Percentiles rank a stretch among this genome's conserved stretches.
These are phyloP conservation scores for Australoheros scitulus DNA, from an alignment of 2,113 vertebrate species.

Conservation along the genomic window DNA sequence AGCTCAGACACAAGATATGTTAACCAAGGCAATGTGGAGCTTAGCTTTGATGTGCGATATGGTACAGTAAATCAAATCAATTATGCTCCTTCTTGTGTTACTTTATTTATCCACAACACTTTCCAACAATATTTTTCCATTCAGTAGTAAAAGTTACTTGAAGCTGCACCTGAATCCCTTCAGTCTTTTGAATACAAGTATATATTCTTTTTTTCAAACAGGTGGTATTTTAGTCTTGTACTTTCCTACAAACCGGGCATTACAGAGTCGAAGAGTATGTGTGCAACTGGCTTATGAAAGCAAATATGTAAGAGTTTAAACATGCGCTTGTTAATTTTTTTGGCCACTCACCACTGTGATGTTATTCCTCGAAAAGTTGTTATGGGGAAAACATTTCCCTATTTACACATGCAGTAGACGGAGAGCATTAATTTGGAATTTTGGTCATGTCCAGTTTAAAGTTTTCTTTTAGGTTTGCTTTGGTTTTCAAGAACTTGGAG, in stretches of 20 bases:
- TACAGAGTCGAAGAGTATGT: not conserved
- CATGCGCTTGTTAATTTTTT: not conserved
- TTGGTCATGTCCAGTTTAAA: not conserved
- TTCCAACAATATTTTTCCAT: not conserved
- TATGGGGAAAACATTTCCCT: not conserved
- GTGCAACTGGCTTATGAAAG: not conserved
- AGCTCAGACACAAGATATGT: constrained; percentile 2
- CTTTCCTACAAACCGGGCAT: constrained; percentile 27
- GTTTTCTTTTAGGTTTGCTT: not conserved
- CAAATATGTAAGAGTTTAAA: not conserved
- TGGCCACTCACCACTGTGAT: not conserved
- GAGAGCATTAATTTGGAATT: not conserved
- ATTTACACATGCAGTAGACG: not conserved
- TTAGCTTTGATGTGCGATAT: constrained; percentile 13
- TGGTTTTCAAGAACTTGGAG: not conserved
- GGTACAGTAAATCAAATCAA: not conserved
- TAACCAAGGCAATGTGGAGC: not conserved
- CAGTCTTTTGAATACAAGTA: not conserved
- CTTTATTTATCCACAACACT: not conserved
- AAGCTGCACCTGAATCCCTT: constrained; percentile 15
- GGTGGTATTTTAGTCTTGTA: constrained; percentile 33
- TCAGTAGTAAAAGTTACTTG: not conserved
- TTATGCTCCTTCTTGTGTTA: not conserved
- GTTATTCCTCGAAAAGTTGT: not conserved
- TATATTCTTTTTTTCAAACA: constrained; percentile 10